Conservation (phyloP, 2,113 vertebrate genomes). For the Marmota monax region DNA sequence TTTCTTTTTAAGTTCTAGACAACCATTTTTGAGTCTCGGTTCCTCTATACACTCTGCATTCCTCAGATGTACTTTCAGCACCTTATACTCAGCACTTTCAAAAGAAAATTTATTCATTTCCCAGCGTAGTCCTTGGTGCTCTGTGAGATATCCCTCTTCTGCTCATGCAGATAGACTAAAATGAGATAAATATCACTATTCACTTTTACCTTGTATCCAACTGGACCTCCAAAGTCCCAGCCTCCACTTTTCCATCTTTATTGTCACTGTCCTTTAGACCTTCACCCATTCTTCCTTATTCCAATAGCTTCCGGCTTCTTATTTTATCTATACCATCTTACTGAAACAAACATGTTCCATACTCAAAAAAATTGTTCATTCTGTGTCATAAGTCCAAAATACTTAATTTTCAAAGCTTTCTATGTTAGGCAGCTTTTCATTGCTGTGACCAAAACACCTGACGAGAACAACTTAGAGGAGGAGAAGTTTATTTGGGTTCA, state of each 20-base stretch:
- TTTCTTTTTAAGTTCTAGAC: background rate
- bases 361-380: background rate
- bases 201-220: background rate
- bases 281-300: background rate
- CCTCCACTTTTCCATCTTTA: background rate
- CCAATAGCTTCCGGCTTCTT: background rate
- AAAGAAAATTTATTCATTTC: background rate
- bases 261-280: background rate
- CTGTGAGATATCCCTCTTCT: background rate
- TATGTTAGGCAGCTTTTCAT: no score
- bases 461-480: no score
- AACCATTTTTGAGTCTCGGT: background rate
- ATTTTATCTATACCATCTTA: constrained; percentile 7
- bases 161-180: background rate
- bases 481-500: no score
- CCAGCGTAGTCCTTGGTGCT: background rate
- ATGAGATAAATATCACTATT: background rate
- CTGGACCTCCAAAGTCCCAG: background rate
- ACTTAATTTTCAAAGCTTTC: background rate
- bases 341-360: background rate
- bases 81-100: background rate
- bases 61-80: background rate
- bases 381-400: background rate
- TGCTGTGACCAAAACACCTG: no score
- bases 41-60: background rate